Evolutionary conservation across 2,888 invertebrate species (phyloP).

Genomic region (Hypomecis atomaria): DNA sequence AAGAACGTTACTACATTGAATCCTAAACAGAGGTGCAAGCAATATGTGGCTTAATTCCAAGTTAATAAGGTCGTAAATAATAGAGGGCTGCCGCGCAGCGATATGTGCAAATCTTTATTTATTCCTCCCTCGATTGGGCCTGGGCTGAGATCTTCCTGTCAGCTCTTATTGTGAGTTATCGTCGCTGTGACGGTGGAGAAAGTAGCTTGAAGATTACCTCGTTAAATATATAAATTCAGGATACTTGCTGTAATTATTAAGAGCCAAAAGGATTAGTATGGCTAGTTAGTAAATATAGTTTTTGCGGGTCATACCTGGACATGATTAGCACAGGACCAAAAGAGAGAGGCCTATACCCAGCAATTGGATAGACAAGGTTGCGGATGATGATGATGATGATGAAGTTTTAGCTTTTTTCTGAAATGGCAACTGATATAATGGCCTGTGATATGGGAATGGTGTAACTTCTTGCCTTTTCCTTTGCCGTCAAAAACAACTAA

Average conservation of each 20-base stretch:
- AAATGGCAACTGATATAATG: too few species aligned
- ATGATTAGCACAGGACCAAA: too few species aligned
- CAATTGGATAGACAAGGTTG: too few species aligned
- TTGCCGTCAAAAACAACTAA: too few species aligned
- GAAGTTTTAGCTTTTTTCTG: too few species aligned
- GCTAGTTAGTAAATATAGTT: too few species aligned
- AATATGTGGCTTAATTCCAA: slow-evolving; percentile 25
- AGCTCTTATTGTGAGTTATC: slow-evolving; percentile 33
- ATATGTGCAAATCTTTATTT: slow-evolving; percentile 40
- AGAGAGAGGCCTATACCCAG: too few species aligned
- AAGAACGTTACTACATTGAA: background rate
- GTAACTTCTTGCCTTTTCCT: too few species aligned
- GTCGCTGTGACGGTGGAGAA: slow-evolving; percentile 18
- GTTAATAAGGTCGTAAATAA: slow-evolving; percentile 34
- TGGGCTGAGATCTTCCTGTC: slow-evolving; percentile 29
- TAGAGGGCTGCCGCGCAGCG: slow-evolving; percentile 25
- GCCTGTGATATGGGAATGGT: too few species aligned
- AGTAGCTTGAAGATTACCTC: slow-evolving; percentile 11
- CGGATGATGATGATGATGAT: too few species aligned
- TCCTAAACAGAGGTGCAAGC: slow-evolving; percentile 4
- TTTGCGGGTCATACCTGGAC: too few species aligned
- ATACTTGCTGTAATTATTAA: background rate
- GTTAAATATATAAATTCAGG: background rate
- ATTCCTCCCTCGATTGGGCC: slow-evolving; percentile 34
- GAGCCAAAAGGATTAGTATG: too few species aligned